Evolutionary conservation across 1,140 invertebrate species (phyloP).

Genomic region (Chironomus tepperi): DNA sequence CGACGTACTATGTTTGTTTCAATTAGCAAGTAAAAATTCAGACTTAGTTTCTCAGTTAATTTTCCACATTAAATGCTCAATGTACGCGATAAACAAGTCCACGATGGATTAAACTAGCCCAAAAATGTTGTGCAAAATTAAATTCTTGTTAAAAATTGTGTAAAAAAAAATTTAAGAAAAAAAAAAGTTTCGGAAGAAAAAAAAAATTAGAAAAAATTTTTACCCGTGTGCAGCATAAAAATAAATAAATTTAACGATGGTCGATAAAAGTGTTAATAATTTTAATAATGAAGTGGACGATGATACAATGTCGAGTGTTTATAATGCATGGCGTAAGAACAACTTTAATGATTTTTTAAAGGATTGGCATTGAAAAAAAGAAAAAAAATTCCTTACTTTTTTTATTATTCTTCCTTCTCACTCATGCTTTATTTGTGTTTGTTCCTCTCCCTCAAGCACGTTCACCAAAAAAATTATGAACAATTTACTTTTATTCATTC

Average conservation of each 20-base stretch:
- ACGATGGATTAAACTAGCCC: neutral
- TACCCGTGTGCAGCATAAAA: no score
- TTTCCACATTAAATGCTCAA: neutral
- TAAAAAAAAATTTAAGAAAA: neutral
- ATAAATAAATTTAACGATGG: no score
- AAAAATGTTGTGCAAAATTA: neutral
- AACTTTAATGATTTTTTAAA: conserved; percentile 12
- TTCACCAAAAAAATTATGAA: no score
- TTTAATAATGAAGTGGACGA: conserved; percentile 29
- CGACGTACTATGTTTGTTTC: neutral
- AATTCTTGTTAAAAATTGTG: neutral
- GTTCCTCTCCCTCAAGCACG: no score
- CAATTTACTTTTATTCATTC: no score
- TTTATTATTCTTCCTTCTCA: neutral
- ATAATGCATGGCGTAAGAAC: conserved; percentile 45
- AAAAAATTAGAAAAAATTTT: no score
- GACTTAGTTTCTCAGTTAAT: neutral
- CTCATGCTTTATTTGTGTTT: no score
- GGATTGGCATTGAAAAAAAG: neutral
- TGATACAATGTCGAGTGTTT: conserved; percentile 46
- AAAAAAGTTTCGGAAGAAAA: neutral
- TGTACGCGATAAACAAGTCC: neutral
- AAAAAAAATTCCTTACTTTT: neutral
- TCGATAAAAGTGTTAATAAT: conserved; percentile 16
- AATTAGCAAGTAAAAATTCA: neutral